phyloP scores from a whole-genome alignment of 2,113 vertebrate species.

The Pseudolaguvia tuberculata region DNA sequence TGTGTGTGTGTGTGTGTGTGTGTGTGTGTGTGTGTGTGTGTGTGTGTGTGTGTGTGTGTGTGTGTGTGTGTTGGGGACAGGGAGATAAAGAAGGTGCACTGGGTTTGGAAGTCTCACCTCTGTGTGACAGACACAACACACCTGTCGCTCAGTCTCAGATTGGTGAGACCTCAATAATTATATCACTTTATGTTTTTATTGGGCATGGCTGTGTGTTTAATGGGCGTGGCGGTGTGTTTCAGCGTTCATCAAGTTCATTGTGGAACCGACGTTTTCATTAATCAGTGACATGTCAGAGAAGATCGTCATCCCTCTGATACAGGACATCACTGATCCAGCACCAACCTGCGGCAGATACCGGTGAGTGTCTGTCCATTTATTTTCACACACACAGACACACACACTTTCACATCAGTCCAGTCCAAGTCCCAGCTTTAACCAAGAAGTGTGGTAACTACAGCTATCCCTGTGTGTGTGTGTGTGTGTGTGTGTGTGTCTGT shows the following conservation, averaged over 20 bases:
- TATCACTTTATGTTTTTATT: too few species aligned
- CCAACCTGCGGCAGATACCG: conserved; percentile 69
- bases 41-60: too few species aligned
- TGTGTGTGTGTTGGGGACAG: conserved; percentile 60
- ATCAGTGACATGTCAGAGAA: conserved; percentile 90
- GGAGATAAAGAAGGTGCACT: conserved; percentile 87
- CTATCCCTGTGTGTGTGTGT: too few species aligned
- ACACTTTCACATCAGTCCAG: conserved; percentile 12
- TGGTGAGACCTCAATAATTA: conserved; percentile 63
- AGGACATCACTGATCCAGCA: conserved; percentile 76
- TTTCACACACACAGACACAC: background rate
- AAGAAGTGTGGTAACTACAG: too few species aligned
- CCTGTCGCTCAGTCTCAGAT: conserved; percentile 87
- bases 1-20: too few species aligned
- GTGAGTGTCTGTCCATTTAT: conserved; percentile 39
- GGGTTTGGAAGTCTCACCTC: conserved; percentile 81
- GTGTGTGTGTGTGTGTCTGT: too few species aligned
- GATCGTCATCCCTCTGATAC: conserved; percentile 78
- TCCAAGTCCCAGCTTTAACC: background rate
- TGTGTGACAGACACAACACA: conserved; percentile 85
- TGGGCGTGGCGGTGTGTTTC: background rate
- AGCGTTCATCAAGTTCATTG: conserved; percentile 96
- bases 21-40: too few species aligned
- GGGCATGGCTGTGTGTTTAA: too few species aligned
- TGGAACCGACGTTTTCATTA: conserved; percentile 89